phyloP scores from a whole-genome alignment of 2,113 vertebrate species.

The Gambusia affinis region DNA sequence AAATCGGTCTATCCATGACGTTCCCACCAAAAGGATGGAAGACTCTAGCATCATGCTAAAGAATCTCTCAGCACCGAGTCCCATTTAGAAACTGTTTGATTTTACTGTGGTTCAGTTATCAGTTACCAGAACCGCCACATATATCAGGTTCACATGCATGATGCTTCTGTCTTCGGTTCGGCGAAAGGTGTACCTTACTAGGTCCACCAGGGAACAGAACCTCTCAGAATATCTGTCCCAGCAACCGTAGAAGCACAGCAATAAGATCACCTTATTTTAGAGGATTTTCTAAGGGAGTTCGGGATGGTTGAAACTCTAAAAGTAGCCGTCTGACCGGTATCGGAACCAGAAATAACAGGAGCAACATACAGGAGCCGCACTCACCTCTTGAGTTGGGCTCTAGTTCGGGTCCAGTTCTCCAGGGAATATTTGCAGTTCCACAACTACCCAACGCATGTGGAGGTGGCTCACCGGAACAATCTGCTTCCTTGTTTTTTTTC shows the following conservation, averaged over 20 bases:
- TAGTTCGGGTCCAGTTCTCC: constrained; percentile 1
- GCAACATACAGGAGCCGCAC: background rate
- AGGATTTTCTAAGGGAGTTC: background rate
- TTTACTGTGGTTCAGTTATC: background rate
- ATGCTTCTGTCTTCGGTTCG: background rate
- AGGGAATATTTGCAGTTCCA: background rate
- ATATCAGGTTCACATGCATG: background rate
- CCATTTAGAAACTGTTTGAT: background rate
- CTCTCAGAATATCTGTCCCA: background rate
- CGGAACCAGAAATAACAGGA: background rate
- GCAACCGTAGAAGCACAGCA: background rate
- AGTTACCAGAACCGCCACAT: background rate
- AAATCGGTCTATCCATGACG: no score
- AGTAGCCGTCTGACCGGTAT: no score
- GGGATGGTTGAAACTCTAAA: background rate
- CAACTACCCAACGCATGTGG: constrained; percentile 8
- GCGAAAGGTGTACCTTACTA: background rate
- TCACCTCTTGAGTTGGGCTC: constrained; percentile 6
- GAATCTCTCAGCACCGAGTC: background rate
- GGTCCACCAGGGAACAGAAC: background rate
- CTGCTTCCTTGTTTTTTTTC: background rate
- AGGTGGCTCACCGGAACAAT: background rate
- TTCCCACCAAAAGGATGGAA: no score
- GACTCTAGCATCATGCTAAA: no score
- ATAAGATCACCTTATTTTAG: background rate